These are phyloP conservation scores for Diaphora mendica DNA, from an alignment of 2,888 invertebrate genomes.

Conservation along the genomic window DNA sequence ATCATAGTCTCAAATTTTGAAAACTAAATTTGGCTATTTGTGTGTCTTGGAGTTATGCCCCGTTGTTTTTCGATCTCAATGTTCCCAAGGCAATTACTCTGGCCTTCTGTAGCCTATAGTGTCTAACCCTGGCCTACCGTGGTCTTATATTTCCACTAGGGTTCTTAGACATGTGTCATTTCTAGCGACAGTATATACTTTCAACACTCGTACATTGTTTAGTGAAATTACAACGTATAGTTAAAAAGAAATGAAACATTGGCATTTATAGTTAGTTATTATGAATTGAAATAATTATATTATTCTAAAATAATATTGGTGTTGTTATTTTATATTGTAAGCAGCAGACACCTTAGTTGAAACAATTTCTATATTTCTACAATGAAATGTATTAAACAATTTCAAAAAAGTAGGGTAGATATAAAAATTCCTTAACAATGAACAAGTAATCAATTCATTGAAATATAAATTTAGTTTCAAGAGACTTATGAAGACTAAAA, in stretches of 20 bases:
- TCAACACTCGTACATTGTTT: slow-evolving; percentile 73
- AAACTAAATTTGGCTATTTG: slow-evolving; percentile 52
- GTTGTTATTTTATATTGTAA: slow-evolving; percentile 72
- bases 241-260: slow-evolving; percentile 76
- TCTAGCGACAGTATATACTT: slow-evolving; percentile 67
- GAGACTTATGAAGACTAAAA: background rate
- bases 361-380: background rate
- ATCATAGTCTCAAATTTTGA: slow-evolving; percentile 32
- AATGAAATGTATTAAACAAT: background rate
- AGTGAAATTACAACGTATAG: slow-evolving; percentile 78
- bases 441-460: background rate
- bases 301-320: slow-evolving; percentile 85
- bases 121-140: slow-evolving; percentile 14
- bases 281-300: slow-evolving; percentile 87
- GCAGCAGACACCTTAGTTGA: slow-evolving; percentile 8
- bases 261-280: slow-evolving; percentile 87
- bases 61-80: slow-evolving; percentile 13
- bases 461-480: background rate
- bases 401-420: background rate
- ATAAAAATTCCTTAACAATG: background rate
- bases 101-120: slow-evolving; percentile 13
- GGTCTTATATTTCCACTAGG: slow-evolving; percentile 27
- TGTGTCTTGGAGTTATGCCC: slow-evolving; percentile 34
- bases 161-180: slow-evolving; percentile 36
- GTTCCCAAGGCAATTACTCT: slow-evolving; percentile 12